Base-by-base conservation (phyloP, 92 coral and sea anemone species). In the Porites rus region DNA sequence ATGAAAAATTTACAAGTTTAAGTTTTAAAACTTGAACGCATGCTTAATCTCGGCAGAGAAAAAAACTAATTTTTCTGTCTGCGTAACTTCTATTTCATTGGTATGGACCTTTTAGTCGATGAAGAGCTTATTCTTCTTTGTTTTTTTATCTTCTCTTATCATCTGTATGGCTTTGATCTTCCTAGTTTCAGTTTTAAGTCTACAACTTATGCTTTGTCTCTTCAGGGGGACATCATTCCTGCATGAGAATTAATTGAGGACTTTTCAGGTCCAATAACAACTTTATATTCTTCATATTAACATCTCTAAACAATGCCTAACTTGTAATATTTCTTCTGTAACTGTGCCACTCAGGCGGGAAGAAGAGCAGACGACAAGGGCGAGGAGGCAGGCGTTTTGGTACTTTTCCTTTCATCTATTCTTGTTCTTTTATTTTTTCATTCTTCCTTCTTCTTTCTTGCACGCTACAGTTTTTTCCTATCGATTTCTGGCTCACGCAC, bases 341-440 rank as follows among this genome's bases (percentile, higher is more conserved):
- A 83, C 70, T 83, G 38, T 83, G 59, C 74, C 31, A 74, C 79
- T 89, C 92, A 89, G 93, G 88, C 82, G 88, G 91, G 91, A 83
- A 91, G 95, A 81, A 88, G 95, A 83, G 63, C 90, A 71, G 92
- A 90, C 88, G 93, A 86, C 86, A 92, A 91, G 87, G 84, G 77
- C 88, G 95, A 92, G 87, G 94, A 92, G 75, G 69, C 93, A 82
- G 93, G 92, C 86, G 77, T 89, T 77, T 91, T 59, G 95, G 92
- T 85, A 89, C 75, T 79, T 52, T 83, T 71, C 80, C 74, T 79
- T 91, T 85, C 66, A 76, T 77, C 18, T 70, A 78, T 78, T 69
- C 83, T 78, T 4, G 65, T 54, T 24, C 43, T 89, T 72, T 22
- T 17, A 66, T 58, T 78, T 64, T 61, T 73, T 5, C 11, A 51